Percentiles rank a stretch among this genome's conserved stretches.
Conservation (phyloP, 92 coral and sea anemone genomes). For the Pocillopora meandrina region DNA sequence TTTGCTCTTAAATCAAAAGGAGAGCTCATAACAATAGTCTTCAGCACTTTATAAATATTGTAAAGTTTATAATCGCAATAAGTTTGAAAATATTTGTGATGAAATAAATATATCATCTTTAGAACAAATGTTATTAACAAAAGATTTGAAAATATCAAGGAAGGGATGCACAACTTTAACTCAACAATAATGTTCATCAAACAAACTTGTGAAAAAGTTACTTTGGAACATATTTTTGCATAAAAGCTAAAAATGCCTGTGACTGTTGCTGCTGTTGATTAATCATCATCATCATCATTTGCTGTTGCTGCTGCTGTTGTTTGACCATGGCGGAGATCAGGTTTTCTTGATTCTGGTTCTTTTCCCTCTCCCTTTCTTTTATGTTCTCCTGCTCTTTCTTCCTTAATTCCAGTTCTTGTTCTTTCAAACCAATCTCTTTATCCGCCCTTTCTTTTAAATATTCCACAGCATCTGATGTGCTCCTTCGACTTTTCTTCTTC, state of each 20-base stretch:
- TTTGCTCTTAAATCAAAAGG: too few relatives aligned
- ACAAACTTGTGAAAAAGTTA: constrained; percentile 4
- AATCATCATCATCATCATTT: constrained; percentile 28
- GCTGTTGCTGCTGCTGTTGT: constrained; percentile 54
- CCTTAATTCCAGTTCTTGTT: constrained; percentile 3
- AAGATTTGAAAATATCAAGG: too few relatives aligned
- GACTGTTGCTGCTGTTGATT: constrained; percentile 42
- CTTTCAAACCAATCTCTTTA: background rate
- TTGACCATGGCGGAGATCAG: constrained; percentile 30
- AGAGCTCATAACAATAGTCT: too few relatives aligned
- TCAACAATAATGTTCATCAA: background rate
- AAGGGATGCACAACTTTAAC: background rate
- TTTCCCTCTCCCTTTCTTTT: constrained; percentile 46
- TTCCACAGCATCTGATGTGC: constrained; percentile 23
- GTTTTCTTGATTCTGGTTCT: constrained; percentile 42
- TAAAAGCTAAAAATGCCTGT: constrained; percentile 8
- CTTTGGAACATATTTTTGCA: constrained; percentile 38
- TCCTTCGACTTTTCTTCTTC: constrained; percentile 2
- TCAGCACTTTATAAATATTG: too few relatives aligned
- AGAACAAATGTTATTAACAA: too few relatives aligned
- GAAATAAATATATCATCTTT: too few relatives aligned
- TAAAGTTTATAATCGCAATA: too few relatives aligned
- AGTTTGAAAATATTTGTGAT: too few relatives aligned
- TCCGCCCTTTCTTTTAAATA: constrained; percentile 13
- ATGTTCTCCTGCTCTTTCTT: constrained; percentile 34